Percentiles rank a stretch among this genome's conserved stretches.
These are phyloP conservation scores for Acestrorhynchus altus DNA, from an alignment of 2,797 vertebrate species.

Conservation along the genomic window DNA sequence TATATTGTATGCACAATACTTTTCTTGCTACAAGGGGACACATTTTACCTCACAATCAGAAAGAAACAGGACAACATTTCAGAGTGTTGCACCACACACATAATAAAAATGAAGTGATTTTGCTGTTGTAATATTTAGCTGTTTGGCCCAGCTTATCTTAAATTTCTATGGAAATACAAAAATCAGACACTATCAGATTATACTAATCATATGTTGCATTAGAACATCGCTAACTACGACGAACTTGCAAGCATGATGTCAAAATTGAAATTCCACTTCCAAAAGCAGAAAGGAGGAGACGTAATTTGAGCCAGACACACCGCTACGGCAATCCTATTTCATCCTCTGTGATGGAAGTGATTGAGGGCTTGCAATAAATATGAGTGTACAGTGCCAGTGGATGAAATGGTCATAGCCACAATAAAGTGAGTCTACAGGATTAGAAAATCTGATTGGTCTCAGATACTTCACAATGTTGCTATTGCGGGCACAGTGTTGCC, in stretches of 20 bases:
- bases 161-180: no score
- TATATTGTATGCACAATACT: no score
- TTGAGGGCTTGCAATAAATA: constrained; percentile 64
- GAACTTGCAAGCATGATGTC: background rate
- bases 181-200: no score
- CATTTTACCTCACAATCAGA: no score
- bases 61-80: no score
- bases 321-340: constrained; percentile 66
- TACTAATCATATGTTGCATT: background rate
- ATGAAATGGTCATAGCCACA: constrained; percentile 58
- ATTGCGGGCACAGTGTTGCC: constrained; percentile 30
- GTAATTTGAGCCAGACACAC: constrained; percentile 57
- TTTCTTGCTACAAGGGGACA: no score
- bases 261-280: background rate
- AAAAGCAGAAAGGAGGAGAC: constrained; percentile 19
- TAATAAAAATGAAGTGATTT: no score
- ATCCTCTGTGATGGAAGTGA: constrained; percentile 63
- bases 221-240: background rate
- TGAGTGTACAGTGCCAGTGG: constrained; percentile 52
- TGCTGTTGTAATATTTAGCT: no score
- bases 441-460: constrained; percentile 69
- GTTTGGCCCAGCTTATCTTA: no score
- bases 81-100: no score
- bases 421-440: constrained; percentile 62
- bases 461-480: constrained; percentile 51